Conservation (phyloP, 2,113 vertebrate species). For the Sinocyclocheilus anophthalmus region DNA sequence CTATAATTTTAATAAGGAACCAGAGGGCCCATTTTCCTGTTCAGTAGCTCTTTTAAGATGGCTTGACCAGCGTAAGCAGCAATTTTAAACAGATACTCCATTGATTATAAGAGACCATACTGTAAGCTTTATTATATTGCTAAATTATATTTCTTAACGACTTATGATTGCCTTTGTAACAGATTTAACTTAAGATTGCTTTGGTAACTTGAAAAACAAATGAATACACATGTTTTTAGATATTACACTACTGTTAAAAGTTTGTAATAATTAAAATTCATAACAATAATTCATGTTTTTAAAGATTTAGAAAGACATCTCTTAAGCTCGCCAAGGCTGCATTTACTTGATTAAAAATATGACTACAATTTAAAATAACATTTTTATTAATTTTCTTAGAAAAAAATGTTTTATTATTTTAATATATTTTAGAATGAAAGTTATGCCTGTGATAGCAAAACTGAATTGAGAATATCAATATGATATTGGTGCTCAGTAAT, state of each 20-base stretch:
- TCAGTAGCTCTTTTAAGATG: background rate
- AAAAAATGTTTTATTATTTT: background rate
- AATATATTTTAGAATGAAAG: background rate
- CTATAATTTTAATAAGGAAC: conserved; percentile 2
- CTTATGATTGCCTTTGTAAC: background rate
- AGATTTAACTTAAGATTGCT: background rate
- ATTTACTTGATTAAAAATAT: no score
- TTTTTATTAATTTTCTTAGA: no score
- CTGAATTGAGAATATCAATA: no score
- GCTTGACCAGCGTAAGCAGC: background rate
- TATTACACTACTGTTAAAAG: background rate
- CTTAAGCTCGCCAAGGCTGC: no score
- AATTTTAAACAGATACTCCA: background rate
- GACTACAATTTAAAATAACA: no score
- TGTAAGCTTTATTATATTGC: no score
- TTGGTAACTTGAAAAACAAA: background rate
- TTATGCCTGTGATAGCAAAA: no score
- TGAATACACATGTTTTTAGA: background rate
- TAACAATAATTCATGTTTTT: no score
- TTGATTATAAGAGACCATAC: background rate
- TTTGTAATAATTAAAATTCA: no score
- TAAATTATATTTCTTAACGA: no score
- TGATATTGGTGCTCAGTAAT: no score
- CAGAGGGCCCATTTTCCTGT: background rate
- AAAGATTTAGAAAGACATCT: no score